Conservation (phyloP, 2,797 vertebrate species). For the Scolopax bukidnonensis region DNA sequence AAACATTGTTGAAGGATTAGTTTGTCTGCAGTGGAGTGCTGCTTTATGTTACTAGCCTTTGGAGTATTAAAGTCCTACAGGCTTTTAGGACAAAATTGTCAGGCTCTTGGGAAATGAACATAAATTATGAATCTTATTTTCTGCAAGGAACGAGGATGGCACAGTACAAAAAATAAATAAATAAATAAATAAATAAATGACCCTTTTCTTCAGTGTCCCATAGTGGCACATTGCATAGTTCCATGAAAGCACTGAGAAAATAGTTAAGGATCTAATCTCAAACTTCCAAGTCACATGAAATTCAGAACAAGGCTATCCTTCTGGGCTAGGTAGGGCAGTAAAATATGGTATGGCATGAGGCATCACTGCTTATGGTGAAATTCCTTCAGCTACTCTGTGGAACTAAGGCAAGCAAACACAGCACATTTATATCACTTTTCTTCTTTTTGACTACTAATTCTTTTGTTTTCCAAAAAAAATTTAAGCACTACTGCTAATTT, state of each 20-base stretch:
- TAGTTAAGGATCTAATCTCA: neutral
- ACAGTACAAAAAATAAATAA: neutral
- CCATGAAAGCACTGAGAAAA: neutral
- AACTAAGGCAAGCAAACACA: neutral
- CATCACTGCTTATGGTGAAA: neutral
- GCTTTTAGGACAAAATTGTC: constrained; percentile 42
- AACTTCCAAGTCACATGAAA: neutral
- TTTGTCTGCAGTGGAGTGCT: constrained; percentile 53
- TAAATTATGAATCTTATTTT: constrained; percentile 47
- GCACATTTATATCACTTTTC: neutral
- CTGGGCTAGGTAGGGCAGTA: neutral
- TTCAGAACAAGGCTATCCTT: neutral
- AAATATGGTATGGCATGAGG: neutral
- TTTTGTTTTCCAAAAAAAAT: neutral
- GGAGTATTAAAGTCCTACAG: neutral
- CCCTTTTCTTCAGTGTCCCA: neutral
- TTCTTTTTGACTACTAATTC: neutral
- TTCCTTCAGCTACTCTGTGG: neutral
- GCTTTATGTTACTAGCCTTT: constrained; percentile 13
- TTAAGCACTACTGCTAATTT: neutral
- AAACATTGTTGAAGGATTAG: constrained; percentile 65
- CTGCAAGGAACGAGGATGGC: neutral
- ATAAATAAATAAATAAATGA: neutral
- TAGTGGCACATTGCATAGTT: neutral
- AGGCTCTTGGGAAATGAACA: constrained; percentile 29